phyloP scores from a whole-genome alignment of 2,888 invertebrate species.

The Anorthoa munda region DNA sequence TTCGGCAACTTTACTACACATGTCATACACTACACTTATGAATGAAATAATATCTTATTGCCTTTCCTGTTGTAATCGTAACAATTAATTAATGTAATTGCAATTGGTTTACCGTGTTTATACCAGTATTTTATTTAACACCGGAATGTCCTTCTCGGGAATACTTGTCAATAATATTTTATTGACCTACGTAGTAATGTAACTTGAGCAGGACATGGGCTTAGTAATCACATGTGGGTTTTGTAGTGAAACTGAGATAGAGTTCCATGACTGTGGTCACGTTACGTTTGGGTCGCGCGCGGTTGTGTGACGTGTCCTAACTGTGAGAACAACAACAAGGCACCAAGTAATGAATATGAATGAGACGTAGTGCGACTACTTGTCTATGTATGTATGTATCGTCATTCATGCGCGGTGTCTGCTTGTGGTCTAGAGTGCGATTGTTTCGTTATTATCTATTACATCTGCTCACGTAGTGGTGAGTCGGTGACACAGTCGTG shows the following conservation, averaged over 20 bases:
- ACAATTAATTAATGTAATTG: constrained; percentile 41
- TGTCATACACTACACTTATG: neutral
- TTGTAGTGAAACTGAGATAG: neutral
- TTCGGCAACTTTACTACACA: constrained; percentile 8
- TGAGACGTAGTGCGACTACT: neutral
- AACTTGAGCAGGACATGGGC: neutral
- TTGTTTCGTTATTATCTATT: neutral
- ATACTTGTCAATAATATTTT: constrained; percentile 11
- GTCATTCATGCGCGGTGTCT: constrained; percentile 10
- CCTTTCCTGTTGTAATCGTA: constrained; percentile 43
- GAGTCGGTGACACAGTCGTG: neutral
- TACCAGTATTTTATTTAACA: constrained; percentile 20
- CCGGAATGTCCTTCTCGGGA: constrained; percentile 24
- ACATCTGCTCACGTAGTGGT: neutral
- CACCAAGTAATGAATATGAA: constrained; percentile 25
- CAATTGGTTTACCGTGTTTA: constrained; percentile 41
- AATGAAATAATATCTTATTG: constrained; percentile 30
- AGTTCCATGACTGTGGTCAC: neutral
- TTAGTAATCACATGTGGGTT: neutral
- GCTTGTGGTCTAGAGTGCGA: constrained; percentile 26
- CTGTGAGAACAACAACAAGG: neutral
- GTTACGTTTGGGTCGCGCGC: neutral
- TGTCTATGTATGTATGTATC: constrained; percentile 7
- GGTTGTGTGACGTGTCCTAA: neutral
- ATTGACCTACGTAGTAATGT: constrained; percentile 6